Conservation (phyloP, 2,113 vertebrate genomes). For the Scophthalmus maximus region DNA sequence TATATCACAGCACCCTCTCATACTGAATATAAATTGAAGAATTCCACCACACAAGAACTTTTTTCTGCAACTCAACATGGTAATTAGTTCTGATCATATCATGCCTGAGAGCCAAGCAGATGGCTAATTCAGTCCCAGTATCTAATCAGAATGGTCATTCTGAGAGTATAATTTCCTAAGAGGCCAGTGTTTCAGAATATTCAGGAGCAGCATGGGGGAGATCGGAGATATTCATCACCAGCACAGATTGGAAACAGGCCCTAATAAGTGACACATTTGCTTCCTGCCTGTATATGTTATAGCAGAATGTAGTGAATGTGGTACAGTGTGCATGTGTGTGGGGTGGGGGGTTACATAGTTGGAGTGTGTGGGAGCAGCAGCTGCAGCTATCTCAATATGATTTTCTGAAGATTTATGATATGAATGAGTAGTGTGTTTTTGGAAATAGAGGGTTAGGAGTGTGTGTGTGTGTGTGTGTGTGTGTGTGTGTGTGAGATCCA, state of each 20-base stretch:
- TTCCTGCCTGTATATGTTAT: constrained; percentile 68
- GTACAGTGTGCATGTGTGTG: constrained; percentile 35
- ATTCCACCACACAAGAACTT: constrained; percentile 22
- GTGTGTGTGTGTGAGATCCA: neutral
- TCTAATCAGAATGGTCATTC: constrained; percentile 68
- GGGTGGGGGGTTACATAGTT: constrained; percentile 19
- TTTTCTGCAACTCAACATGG: constrained; percentile 14
- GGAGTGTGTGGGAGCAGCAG: constrained; percentile 69
- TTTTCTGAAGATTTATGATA: constrained; percentile 43
- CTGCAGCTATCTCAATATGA: constrained; percentile 45
- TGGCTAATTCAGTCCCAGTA: constrained; percentile 76
- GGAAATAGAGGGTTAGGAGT: neutral
- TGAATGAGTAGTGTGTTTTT: no score
- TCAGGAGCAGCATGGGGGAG: constrained; percentile 62
- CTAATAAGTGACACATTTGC: constrained; percentile 77
- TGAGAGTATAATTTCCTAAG: constrained; percentile 75
- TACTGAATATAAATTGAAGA: neutral
- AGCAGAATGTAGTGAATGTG: constrained; percentile 61
- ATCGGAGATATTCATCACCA: constrained; percentile 70
- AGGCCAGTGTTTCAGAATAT: constrained; percentile 68
- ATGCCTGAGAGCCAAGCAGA: constrained; percentile 70
- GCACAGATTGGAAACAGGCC: constrained; percentile 68
- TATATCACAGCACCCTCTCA: neutral
- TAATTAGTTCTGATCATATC: constrained; percentile 67
- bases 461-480: constrained; percentile 26